Base-by-base conservation (phyloP, 2,113 vertebrate genomes). In the Platichthys flesus region DNA sequence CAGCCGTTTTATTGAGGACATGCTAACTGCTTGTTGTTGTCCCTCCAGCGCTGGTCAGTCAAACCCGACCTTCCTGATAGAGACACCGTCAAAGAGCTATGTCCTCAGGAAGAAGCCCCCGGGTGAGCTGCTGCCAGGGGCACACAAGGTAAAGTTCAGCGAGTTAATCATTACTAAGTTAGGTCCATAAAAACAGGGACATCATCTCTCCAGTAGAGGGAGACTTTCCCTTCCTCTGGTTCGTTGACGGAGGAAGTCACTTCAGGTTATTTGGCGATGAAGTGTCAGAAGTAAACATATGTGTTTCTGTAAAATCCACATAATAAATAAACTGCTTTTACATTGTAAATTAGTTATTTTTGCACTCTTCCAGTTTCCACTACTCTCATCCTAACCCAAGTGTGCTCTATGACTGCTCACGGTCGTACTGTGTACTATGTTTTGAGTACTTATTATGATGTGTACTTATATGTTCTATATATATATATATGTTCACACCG, bases 51-150 rank as follows among this genome's bases (percentile, higher is more conserved):
- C 82, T 54, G 97, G 97, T 9, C 96, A 98, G 72, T 99, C 97
- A 55, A 98, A 98, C 73, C 97, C 98, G 70, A 99, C 97, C 2
- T 99, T 97, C 89, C 90, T 95, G 31, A 91, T 98, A 67, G 90
- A 95, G 86, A 96, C 96, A n/a, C 91, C 93, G 10, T 71, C 77
- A 23, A 84, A 77, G 52, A 88, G 88, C 12, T 97, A 95, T 58
- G 97, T 99, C 16, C 96, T 99, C 31, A 95, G 96, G 77, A 99
- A 99, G 93, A 96, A 96, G 65, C 97, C 98, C 4, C 94, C 96
- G 10, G 97, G 97, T 2, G 85, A 90, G 21, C 94, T 99, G 67
- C 93, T 99, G 28, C 96, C 95, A 18, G 88, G 94, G 58, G 97
- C 97, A 45, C 97, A 99, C 83, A 93, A 94, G 94, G 97, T 96